Base-by-base conservation (phyloP, 2,888 invertebrate species). In the Caenorhabditis parvicauda region DNA sequence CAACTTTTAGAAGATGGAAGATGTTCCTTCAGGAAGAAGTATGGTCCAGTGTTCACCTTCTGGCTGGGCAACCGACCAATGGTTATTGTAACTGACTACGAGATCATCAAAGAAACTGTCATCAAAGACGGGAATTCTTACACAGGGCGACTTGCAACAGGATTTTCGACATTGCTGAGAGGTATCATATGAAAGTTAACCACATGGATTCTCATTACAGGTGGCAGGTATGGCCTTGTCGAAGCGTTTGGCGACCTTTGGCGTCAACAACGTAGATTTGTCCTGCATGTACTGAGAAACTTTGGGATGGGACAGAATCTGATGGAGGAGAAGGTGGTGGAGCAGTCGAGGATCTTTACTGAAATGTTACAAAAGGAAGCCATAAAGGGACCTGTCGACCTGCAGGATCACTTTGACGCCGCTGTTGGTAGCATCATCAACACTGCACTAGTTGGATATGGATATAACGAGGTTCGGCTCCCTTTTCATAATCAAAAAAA, bases 391-490 rank as follows among this genome's bases (percentile, higher is more conserved):
- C 28, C 44, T 4, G 29, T 60, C 19, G 55, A 64, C 32, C 48
- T 64, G 53, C 53, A 54, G 41, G 46, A 58, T 25, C 27, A 49
- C 9, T 58, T 65, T 24, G 65, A 65, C 39, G 48, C 59, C 2
- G 50, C 54, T n/a, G 58, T 65, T n/a, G 65, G 65, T 14, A 58
- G 55, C 2, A 54, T 69, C 3, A 69, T 69, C 55, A 69, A 69
- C 44, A 43, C 41, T 17, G 17, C 66, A 9, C 38, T 69, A 2
- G 65, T 69, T 28, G 68, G 68, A 12, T 69, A 61, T 42, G 47
- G 68, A 44, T 69, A 60, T 47, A 65, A 69, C 51, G 64, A 69
- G 48, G 67, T 67, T n/a, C n/a, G n/a, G n/a, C n/a, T n/a, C n/a
- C n/a, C n/a, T n/a, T n/a, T n/a, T n/a, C n/a, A n/a, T n/a, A 2